These are phyloP conservation scores for Streblospio benedicti DNA, from an alignment of 1,140 invertebrate species.

Conservation along the genomic window DNA sequence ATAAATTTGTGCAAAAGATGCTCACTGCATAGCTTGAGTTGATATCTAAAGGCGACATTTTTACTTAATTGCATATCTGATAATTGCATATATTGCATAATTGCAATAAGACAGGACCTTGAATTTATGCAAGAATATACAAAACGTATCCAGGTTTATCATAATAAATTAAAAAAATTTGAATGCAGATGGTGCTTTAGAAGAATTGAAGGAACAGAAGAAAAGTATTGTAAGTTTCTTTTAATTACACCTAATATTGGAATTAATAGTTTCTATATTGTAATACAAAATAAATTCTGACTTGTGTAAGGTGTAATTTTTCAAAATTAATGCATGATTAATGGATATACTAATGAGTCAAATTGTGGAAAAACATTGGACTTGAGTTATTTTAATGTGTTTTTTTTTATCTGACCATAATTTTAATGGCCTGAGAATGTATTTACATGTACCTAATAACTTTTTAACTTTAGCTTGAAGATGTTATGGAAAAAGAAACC, in stretches of 20 bases:
- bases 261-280: background rate
- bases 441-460: constrained; percentile 2
- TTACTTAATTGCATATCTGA: background rate
- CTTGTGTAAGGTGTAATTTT: background rate
- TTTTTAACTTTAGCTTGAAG: constrained; percentile 57
- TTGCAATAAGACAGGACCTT: no score
- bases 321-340: background rate
- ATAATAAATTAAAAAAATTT: background rate
- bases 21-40: no score
- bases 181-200: background rate
- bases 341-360: background rate
- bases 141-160: no score
- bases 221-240: constrained; percentile 60
- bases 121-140: no score
- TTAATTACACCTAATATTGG: background rate
- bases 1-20: no score
- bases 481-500: constrained; percentile 94
- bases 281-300: background rate
- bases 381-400: background rate
- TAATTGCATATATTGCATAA: no score
- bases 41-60: background rate
- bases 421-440: background rate
- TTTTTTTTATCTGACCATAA: background rate
- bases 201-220: constrained; percentile 56
- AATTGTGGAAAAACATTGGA: background rate